These are phyloP conservation scores for Ladona fulva DNA, from an alignment of 1,140 invertebrate genomes.

Conservation along the genomic window DNA sequence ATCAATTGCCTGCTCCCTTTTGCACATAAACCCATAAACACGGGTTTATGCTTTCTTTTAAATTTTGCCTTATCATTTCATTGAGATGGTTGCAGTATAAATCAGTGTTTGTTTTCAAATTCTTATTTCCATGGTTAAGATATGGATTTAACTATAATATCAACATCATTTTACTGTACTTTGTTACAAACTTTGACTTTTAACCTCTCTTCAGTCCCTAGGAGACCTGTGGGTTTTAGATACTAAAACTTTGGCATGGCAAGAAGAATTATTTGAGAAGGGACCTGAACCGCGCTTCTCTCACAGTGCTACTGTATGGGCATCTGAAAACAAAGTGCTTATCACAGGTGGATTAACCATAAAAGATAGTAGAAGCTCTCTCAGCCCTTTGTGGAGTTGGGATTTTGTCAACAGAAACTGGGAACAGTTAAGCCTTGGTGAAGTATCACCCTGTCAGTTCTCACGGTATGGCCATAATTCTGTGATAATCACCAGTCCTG, in stretches of 20 bases:
- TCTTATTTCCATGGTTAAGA: too few relatives aligned
- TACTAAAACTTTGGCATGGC: not conserved
- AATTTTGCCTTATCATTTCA: too few relatives aligned
- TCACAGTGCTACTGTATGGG: conserved; percentile 30
- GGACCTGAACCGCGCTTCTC: conserved; percentile 29
- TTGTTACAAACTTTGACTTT: conserved; percentile 4
- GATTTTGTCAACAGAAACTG: conserved; percentile 27
- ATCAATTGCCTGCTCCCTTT: too few relatives aligned
- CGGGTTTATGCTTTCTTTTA: too few relatives aligned
- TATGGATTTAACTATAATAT: too few relatives aligned
- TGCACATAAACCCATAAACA: too few relatives aligned
- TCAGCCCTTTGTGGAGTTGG: conserved; percentile 30
- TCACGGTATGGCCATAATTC: conserved; percentile 34
- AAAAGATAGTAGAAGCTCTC: conserved; percentile 26
- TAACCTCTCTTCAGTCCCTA: conserved; percentile 22
- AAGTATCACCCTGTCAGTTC: conserved; percentile 20
- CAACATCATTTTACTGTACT: too few relatives aligned
- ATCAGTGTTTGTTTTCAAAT: too few relatives aligned
- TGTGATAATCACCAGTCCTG: conserved; percentile 25
- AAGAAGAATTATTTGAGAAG: not conserved
- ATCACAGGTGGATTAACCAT: conserved; percentile 35
- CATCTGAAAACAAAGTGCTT: conserved; percentile 26
- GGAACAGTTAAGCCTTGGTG: conserved; percentile 23
- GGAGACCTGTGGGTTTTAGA: conserved; percentile 28
- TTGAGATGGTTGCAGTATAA: too few relatives aligned